These are phyloP conservation scores for Diorhabda elongata DNA, from an alignment of 1,140 invertebrate species.

Conservation along the genomic window DNA sequence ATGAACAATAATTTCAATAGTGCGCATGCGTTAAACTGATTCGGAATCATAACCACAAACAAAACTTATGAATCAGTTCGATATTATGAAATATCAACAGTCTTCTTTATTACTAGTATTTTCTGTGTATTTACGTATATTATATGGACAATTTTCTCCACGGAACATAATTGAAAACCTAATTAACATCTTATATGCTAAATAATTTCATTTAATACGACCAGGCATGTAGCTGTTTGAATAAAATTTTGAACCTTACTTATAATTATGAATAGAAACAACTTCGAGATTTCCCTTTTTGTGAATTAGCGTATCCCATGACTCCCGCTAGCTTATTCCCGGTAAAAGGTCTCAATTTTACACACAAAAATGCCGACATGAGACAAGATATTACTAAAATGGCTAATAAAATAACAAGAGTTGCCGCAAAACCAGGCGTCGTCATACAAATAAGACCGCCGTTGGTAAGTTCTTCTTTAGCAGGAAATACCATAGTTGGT, in stretches of 20 bases:
- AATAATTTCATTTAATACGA: not conserved
- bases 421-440: constrained; percentile 81
- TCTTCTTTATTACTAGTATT: no score
- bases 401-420: constrained; percentile 72
- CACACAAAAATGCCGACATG: constrained; percentile 77
- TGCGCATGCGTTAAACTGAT: no score
- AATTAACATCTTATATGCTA: not conserved
- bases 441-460: constrained; percentile 83
- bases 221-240: constrained; percentile 4
- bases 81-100: no score
- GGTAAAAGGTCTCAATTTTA: constrained; percentile 67
- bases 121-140: no score
- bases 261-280: constrained; percentile 53
- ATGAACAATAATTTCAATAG: no score
- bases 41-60: no score
- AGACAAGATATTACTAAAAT: constrained; percentile 78
- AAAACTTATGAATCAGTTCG: no score
- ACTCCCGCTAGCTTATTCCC: constrained; percentile 53
- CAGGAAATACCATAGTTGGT: constrained; percentile 67
- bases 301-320: constrained; percentile 45
- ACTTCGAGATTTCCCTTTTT: constrained; percentile 45
- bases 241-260: not conserved
- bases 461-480: constrained; percentile 49
- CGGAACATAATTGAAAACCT: no score
- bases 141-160: no score